phyloP scores from a whole-genome alignment of 2,113 vertebrate genomes.

The Dipodomys stephensi region DNA sequence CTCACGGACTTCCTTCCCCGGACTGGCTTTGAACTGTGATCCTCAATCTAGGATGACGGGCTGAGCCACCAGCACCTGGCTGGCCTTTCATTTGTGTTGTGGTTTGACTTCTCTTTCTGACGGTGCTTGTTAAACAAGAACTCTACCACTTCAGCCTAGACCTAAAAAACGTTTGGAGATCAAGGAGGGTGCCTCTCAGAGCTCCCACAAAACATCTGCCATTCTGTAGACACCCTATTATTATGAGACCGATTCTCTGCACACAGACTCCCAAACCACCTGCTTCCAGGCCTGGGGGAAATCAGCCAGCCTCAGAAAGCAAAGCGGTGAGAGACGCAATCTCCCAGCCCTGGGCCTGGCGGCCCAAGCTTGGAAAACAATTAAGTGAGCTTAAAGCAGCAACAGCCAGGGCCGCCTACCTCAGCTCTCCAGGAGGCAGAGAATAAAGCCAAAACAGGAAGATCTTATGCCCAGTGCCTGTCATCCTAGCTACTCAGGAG shows the following conservation, averaged over 20 bases:
- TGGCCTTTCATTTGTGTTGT: too few species aligned
- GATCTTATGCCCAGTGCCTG: neutral
- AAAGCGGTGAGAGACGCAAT: neutral
- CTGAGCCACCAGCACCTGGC: too few species aligned
- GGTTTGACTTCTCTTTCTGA: too few species aligned
- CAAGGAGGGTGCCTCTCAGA: neutral
- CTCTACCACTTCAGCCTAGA: too few species aligned
- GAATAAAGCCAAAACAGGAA: constrained; percentile 1
- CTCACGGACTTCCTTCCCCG: too few species aligned
- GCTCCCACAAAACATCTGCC: neutral
- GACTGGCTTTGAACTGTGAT: too few species aligned
- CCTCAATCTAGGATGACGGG: too few species aligned
- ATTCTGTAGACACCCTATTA: neutral
- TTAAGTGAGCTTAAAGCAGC: constrained; percentile 30
- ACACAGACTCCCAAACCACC: neutral
- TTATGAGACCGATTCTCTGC: neutral
- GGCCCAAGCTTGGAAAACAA: constrained; percentile 53
- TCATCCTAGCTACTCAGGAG: too few species aligned
- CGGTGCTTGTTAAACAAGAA: neutral
- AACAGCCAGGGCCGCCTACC: neutral
- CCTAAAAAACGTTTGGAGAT: neutral
- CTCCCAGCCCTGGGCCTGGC: constrained; percentile 3
- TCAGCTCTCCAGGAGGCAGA: constrained; percentile 47
- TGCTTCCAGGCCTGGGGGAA: neutral
- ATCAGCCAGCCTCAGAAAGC: constrained; percentile 4